phyloP scores from a whole-genome alignment of 1,140 invertebrate species.

The Ceratina australensis region DNA sequence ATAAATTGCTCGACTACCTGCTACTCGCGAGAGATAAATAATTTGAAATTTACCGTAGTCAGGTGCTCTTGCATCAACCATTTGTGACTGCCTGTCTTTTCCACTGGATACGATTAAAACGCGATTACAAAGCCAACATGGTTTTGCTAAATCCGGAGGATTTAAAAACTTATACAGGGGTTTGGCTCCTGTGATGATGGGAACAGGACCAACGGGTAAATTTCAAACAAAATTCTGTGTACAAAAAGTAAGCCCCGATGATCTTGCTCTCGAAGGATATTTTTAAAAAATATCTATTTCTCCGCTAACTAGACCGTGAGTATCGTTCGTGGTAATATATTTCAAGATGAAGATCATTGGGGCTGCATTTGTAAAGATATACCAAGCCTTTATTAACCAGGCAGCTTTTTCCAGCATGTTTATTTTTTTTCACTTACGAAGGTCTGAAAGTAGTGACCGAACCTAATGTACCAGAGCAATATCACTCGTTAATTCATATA shows the following conservation, averaged over 20 bases:
- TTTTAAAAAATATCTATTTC: too few species aligned
- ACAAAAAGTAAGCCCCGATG: too few species aligned
- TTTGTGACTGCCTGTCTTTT: constrained; percentile 90
- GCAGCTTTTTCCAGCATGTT: constrained; percentile 83
- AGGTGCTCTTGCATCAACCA: constrained; percentile 86
- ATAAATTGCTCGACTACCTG: not conserved
- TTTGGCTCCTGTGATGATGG: constrained; percentile 89
- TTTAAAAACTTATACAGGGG: constrained; percentile 94
- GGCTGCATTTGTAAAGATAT: not conserved
- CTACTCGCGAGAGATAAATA: not conserved
- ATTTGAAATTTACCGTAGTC: constrained; percentile 80
- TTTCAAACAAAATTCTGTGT: constrained; percentile 4
- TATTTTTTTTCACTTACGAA: constrained; percentile 97
- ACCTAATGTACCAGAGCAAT: constrained; percentile 78
- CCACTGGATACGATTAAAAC: constrained; percentile 98
- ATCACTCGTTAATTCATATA: constrained; percentile 90
- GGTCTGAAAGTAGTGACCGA: constrained; percentile 84
- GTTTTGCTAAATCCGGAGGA: constrained; percentile 93
- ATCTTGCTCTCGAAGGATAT: too few species aligned
- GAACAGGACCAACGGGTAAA: constrained; percentile 90
- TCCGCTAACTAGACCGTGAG: too few species aligned
- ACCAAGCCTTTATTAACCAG: constrained; percentile 33
- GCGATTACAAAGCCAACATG: constrained; percentile 91
- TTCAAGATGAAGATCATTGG: too few species aligned
- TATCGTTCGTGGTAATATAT: too few species aligned